Conservation (phyloP, 2,888 invertebrate species). For the Lampropteryx suffumata region DNA sequence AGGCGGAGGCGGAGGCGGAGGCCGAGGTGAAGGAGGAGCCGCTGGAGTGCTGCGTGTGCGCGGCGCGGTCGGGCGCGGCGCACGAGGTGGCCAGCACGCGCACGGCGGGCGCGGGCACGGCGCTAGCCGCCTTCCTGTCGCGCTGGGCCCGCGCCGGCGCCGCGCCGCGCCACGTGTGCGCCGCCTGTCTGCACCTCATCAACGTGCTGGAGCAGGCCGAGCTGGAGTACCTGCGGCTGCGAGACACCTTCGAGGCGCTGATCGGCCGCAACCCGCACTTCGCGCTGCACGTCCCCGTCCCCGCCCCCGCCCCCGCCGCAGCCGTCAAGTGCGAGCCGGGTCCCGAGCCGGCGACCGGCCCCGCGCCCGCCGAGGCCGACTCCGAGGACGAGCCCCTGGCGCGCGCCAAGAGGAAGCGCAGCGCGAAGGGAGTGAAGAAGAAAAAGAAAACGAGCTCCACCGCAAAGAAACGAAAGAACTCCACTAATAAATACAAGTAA, state of each 20-base stretch:
- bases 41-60: constrained; percentile 64
- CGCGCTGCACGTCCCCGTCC: not conserved
- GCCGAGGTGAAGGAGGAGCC: constrained; percentile 57
- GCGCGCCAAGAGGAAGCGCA: constrained; percentile 57
- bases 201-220: constrained; percentile 69
- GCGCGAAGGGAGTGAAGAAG: constrained; percentile 55
- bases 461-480: constrained; percentile 41
- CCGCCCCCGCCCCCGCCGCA: not conserved
- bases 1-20: constrained; percentile 47
- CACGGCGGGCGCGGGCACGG: constrained; percentile 42
- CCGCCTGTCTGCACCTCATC: constrained; percentile 62
- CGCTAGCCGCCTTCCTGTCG: constrained; percentile 52
- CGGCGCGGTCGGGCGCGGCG: constrained; percentile 48
- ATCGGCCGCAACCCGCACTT: constrained; percentile 65
- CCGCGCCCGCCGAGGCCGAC: constrained; percentile 40
- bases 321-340: not conserved
- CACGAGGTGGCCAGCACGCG: constrained; percentile 35
- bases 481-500: constrained; percentile 14
- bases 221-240: constrained; percentile 63
- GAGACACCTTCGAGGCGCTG: constrained; percentile 65
- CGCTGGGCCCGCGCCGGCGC: constrained; percentile 45
- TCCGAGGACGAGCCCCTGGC: constrained; percentile 72
- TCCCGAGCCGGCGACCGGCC: constrained; percentile 35
- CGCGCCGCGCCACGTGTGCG: constrained; percentile 53
- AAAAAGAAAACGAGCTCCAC: constrained; percentile 54